A percentile compares a stretch with the other conserved stretches of the same genome.
Conservation (phyloP, 2,888 invertebrate species). For the Pimpla rufipes region DNA sequence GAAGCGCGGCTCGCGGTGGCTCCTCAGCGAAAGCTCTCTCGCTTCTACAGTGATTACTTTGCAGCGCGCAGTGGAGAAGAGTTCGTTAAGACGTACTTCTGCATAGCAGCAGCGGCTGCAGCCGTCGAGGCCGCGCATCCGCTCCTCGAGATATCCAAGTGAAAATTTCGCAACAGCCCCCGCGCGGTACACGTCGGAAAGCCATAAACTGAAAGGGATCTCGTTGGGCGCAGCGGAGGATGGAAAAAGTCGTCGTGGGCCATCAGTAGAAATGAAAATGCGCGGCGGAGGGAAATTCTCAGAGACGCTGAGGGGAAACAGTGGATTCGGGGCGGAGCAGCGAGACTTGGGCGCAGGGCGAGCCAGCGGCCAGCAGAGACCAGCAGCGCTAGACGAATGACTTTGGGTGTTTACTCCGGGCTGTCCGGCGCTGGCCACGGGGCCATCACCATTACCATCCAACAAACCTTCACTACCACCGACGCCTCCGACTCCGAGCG, state of each 20-base stretch:
- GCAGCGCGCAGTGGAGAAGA: slow-evolving; percentile 38
- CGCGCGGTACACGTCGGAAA: slow-evolving; percentile 4
- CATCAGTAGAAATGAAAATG: slow-evolving; percentile 25
- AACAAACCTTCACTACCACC: not conserved
- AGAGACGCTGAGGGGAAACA: slow-evolving; percentile 14
- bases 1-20: slow-evolving; percentile 8
- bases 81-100: slow-evolving; percentile 49
- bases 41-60: slow-evolving; percentile 55
- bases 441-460: slow-evolving; percentile 35
- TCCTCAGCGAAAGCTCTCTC: slow-evolving; percentile 23
- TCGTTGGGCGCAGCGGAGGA: not conserved
- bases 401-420: slow-evolving; percentile 47
- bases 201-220: slow-evolving; percentile 6
- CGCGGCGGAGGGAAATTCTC: not conserved
- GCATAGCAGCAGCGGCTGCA: slow-evolving; percentile 25
- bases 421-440: slow-evolving; percentile 27
- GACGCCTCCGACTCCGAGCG: not conserved
- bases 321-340: not conserved
- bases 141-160: slow-evolving; percentile 34
- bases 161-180: slow-evolving; percentile 28
- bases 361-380: not conserved
- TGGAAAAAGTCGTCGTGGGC: slow-evolving; percentile 21
- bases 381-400: slow-evolving; percentile 48
- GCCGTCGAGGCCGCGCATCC: slow-evolving; percentile 7
- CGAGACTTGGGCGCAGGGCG: not conserved